Evolutionary conservation across 92 coral and sea anemone genomes (phyloP), one percentile per base, ranked within the genome.

Genomic region (Heteractis magnifica): DNA sequence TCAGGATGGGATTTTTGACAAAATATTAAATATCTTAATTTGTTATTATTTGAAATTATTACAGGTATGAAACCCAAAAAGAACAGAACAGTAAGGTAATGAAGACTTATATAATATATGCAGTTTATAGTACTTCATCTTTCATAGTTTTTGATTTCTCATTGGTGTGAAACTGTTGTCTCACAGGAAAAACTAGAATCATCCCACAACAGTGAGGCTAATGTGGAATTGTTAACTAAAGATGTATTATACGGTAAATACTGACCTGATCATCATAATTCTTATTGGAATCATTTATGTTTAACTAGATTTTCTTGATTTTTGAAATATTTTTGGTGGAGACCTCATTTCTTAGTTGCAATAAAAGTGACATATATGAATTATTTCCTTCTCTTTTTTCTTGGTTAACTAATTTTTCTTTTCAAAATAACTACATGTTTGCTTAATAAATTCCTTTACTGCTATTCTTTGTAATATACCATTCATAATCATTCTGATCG

Each of bases 201-300:
- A 19, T 52, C 79, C 52, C 41, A 49, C 15, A 64, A 62, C 10
- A 79, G 73, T 48, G 41, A 79, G 21, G 44, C 44, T 34, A 72
- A 65, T 8, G 48, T 53, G 15, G 44, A 50, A n/a, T 48, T 79
- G 55, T 9, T 79, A 26, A 72, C 44, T 49, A 10, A 64, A 62
- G 83, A 72, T 0, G 8, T 65, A 64, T 64, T 79, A 10, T 79
- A 62, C 65, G 83, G 83, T 79, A 79, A 64, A 26, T 23, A 18
- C 53, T 20, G 15, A 21, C 4, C 16, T n/a, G 77, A 41, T 10
- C 52, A 41, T 19, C 19, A 49, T 26, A 9, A 3, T 64, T 19
- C 5, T 10, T 26, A 34, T 44, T 23, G 12, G 78, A 19, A 13
- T n/a, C 20, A 50, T 76, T 51, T 8, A 41, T 23, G 26, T 14